Evolutionary conservation across 2,888 invertebrate genomes (phyloP).

Genomic region (Melanostoma scalare): DNA sequence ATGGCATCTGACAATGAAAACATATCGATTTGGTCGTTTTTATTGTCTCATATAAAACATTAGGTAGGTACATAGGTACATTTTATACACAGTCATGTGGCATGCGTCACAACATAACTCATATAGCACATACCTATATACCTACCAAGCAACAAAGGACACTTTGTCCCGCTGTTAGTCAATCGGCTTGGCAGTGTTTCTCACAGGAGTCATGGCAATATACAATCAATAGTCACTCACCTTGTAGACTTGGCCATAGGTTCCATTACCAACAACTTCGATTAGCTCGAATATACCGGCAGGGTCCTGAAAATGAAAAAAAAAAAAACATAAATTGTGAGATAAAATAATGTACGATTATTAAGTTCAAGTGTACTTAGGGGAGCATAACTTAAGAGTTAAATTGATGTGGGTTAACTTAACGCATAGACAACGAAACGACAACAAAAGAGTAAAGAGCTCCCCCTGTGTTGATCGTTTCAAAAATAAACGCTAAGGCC

Average conservation of each 20-base stretch:
- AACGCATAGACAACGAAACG: constrained; percentile 1
- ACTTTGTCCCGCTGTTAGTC: constrained; percentile 42
- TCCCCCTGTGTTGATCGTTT: background rate
- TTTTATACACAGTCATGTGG: constrained; percentile 7
- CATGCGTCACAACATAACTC: constrained; percentile 33
- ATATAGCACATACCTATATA: background rate
- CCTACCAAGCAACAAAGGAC: constrained; percentile 53
- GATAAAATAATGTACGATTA: constrained; percentile 53
- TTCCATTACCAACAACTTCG: constrained; percentile 99
- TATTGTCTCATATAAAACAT: constrained; percentile 6
- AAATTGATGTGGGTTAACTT: constrained; percentile 60
- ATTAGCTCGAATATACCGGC: constrained; percentile 99
- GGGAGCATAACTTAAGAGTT: constrained; percentile 53
- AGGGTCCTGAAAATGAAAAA: constrained; percentile 92
- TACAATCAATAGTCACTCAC: constrained; percentile 83
- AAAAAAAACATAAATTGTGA: constrained; percentile 34
- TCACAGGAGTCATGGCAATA: constrained; percentile 37
- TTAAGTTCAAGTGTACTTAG: constrained; percentile 63
- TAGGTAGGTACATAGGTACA: constrained; percentile 42
- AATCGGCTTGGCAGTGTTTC: constrained; percentile 22
- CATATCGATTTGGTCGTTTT: constrained; percentile 46
- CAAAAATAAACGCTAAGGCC: background rate
- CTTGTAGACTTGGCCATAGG: constrained; percentile 99
- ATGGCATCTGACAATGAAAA: constrained; percentile 58
- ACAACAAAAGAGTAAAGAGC: constrained; percentile 19